Evolutionary conservation across 2,113 vertebrate species (phyloP).

Genomic region (Pachycephala philippinensis): DNA sequence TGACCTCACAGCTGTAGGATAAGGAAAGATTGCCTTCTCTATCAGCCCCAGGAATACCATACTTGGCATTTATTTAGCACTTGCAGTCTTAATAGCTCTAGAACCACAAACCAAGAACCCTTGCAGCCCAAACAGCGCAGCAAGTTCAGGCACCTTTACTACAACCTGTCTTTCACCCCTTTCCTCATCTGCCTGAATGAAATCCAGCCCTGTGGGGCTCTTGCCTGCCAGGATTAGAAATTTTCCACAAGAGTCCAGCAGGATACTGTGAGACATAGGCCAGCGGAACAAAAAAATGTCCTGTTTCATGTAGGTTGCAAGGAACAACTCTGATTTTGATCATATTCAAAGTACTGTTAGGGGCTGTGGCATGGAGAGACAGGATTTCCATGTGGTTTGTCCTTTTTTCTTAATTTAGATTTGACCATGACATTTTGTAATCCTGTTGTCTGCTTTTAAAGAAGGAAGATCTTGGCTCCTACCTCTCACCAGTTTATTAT

Average conservation of each 20-base stretch:
- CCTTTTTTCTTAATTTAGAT: not conserved
- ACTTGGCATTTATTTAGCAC: not conserved
- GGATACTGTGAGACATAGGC: not conserved
- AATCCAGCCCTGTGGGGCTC: not conserved
- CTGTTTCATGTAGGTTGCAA: not conserved
- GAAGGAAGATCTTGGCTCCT: not conserved
- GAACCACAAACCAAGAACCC: not conserved
- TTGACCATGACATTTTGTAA: not conserved
- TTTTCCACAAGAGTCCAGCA: not conserved
- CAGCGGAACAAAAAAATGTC: not conserved
- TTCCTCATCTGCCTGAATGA: not conserved
- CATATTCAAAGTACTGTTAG: not conserved
- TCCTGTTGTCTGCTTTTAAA: not conserved
- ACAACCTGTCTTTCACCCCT: not conserved
- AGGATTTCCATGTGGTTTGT: not conserved
- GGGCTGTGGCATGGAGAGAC: not conserved
- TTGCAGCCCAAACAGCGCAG: not conserved
- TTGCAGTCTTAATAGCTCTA: not conserved
- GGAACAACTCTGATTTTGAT: not conserved
- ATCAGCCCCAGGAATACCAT: not conserved
- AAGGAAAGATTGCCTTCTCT: not conserved
- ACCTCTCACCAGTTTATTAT: not conserved
- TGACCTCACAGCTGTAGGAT: conserved; percentile 3
- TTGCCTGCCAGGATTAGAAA: not conserved
- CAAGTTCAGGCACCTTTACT: not conserved